These are phyloP conservation scores for Pomatostomus ruficeps DNA, from an alignment of 2,113 vertebrate species.

Conservation along the genomic window DNA sequence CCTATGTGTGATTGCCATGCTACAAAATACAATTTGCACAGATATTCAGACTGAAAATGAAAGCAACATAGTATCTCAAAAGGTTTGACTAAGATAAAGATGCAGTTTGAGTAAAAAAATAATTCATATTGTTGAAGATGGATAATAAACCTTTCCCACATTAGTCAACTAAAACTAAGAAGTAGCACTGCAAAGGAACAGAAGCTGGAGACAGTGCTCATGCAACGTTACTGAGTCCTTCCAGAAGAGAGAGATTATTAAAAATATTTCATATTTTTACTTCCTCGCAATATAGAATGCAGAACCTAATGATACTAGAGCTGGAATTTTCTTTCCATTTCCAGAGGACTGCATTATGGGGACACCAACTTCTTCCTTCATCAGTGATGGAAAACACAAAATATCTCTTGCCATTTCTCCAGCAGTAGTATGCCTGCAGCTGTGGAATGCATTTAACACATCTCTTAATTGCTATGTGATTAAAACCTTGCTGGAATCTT, in stretches of 20 bases:
- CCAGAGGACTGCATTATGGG: neutral
- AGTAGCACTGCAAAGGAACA: neutral
- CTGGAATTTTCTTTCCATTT: constrained; percentile 5
- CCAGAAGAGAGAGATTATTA: neutral
- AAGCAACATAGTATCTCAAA: neutral
- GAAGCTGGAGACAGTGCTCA: neutral
- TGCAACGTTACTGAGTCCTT: neutral
- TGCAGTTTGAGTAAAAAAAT: neutral
- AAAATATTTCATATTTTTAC: constrained; percentile 44
- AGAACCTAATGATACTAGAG: constrained; percentile 55
- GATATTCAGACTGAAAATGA: neutral
- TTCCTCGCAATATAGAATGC: constrained; percentile 75
- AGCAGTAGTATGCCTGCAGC: neutral
- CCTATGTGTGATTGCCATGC: neutral
- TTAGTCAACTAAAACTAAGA: neutral
- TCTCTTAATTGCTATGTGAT: neutral
- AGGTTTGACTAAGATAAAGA: neutral
- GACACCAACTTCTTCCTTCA: constrained; percentile 49
- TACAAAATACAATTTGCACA: neutral
- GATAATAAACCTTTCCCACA: neutral
- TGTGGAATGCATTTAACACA: constrained; percentile 29
- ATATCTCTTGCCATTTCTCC: neutral
- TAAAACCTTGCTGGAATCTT: constrained; percentile 22
- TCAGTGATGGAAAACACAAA: neutral
- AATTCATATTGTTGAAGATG: neutral